Base-by-base conservation (phyloP, 2,797 vertebrate species). In the Sebastes elongatus region DNA sequence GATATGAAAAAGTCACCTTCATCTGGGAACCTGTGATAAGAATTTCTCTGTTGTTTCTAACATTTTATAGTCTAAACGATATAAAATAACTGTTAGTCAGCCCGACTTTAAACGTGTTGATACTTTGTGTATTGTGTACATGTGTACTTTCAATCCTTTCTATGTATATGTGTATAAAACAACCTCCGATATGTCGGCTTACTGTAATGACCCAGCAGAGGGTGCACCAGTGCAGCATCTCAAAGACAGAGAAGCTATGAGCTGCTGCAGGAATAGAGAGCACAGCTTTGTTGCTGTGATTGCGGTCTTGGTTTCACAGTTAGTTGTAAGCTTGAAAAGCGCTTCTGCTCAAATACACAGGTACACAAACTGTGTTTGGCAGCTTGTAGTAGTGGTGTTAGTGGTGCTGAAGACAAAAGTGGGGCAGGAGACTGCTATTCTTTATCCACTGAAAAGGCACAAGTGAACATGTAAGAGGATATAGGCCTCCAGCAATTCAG, bases 401-500 rank as follows among this genome's bases (percentile, higher is more conserved):
- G 8, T 63, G 46, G 9, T 62, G 22, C 20, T 68, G 27, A 35
- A 73, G 68, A 64, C n/a, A 62, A 76, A 74, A 71, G 35, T 66
- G 27, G 53, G 59, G 16, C 25, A 60, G 10, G n/a, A 71, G 61
- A 42, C 78, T 63, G 28, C 64, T 76, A 9, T 79, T 79, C 59
- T 74, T 65, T 32, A 65, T 64, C 61, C 5, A 52, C 52, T 52
- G 27, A 75, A 84, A 80, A 78, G 30, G 10, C 38, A 75, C 42
- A 63, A 33, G 53, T 55, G 35, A 87, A 74, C 55, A 73, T 81
- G 32, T 73, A 28, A 85, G 7, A 75, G 52, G 35, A 77, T 86
- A 49, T 28, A 70, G 56, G 63, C 82, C 83, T 82, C 60, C 71
- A 74, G 80, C 56, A 59, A 71, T 59, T 77, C 52, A 75, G 13